Evolutionary conservation across 2,888 invertebrate genomes (phyloP).

Genomic region (Lapara coniferarum): DNA sequence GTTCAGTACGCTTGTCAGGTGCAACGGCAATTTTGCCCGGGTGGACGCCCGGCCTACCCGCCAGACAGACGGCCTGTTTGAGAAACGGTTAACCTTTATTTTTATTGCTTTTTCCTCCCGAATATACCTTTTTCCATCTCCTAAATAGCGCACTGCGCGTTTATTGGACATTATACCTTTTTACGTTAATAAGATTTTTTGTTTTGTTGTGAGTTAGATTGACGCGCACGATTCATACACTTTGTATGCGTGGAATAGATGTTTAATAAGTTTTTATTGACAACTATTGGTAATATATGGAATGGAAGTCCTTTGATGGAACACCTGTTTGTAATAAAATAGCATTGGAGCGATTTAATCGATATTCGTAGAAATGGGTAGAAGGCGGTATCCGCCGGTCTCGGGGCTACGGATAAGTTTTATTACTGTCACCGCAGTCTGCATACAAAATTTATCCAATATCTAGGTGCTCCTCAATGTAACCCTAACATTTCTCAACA

Average conservation of each 20-base stretch:
- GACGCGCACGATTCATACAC: no score
- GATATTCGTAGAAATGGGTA: slow-evolving; percentile 37
- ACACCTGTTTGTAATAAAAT: slow-evolving; percentile 22
- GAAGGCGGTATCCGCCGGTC: slow-evolving; percentile 35
- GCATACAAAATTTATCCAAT: slow-evolving; percentile 43
- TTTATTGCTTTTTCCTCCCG: slow-evolving; percentile 45
- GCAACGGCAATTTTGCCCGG: slow-evolving; percentile 62
- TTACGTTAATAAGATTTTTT: slow-evolving; percentile 32
- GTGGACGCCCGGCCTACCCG: slow-evolving; percentile 44
- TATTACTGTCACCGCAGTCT: slow-evolving; percentile 40
- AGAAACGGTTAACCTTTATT: slow-evolving; percentile 64
- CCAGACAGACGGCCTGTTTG: slow-evolving; percentile 57
- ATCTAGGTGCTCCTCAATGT: slow-evolving; percentile 31
- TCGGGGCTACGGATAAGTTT: slow-evolving; percentile 34
- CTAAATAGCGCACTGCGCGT: slow-evolving; percentile 48
- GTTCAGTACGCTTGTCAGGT: slow-evolving; percentile 61
- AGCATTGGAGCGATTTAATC: slow-evolving; percentile 21
- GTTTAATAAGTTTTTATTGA: not conserved
- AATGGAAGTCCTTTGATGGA: slow-evolving; percentile 1
- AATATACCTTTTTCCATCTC: slow-evolving; percentile 44
- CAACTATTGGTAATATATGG: not conserved
- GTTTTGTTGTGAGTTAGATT: slow-evolving; percentile 27
- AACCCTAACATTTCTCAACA: not conserved
- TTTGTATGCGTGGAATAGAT: no score
- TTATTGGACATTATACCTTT: slow-evolving; percentile 43